Evolutionary conservation across 2,888 invertebrate species (phyloP), one percentile per base, ranked within the genome.

Genomic region (Macrophya alboannulata): DNA sequence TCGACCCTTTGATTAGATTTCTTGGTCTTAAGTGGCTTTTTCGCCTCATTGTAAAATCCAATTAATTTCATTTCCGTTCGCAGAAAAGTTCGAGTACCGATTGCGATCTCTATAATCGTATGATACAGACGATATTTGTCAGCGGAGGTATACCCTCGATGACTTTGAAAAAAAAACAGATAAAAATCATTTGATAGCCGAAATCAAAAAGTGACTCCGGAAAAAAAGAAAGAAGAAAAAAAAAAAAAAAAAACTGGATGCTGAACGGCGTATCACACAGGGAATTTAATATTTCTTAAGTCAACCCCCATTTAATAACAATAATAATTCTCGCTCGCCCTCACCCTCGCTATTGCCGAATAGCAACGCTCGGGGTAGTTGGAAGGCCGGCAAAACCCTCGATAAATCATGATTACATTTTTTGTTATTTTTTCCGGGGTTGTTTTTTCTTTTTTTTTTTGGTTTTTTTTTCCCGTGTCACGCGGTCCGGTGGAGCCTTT

Each of bases 321-420:
- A 85, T 62, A 84, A 85, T 84, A 84, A 85, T 72, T 83, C 48
- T 72, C 86, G 68, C 68, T 87, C 77, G 40, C 74, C 74, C 68
- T 76, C 85, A 25, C 59, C 59, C 79, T 82, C 55, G 62, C 71
- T 40, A 40, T 51, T 31, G 37, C 62, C 43, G 40, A 45, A 40
- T 40, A 45, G 21, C 17, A 51, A 59, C 43, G 71, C 31, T 21
- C 25, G 62, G 62, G 40, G 81, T 62, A 43, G 43, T 62, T 40
- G 40, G 84, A 68, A 25, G 71, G 12, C 43, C 37, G 37, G 71
- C 25, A n/a, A 82, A 84, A 84, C 62, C 85, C 85, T 85, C 84
- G 85, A 85, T 85, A 85, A 84, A 85, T 85, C 85, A 84, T 85
- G 85, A 85, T 85, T 85, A 85, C 55, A 65, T 48, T 85, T 85